These are phyloP conservation scores for Dromococcyx pavoninus DNA, from an alignment of 2,797 vertebrate species.

Conservation along the genomic window DNA sequence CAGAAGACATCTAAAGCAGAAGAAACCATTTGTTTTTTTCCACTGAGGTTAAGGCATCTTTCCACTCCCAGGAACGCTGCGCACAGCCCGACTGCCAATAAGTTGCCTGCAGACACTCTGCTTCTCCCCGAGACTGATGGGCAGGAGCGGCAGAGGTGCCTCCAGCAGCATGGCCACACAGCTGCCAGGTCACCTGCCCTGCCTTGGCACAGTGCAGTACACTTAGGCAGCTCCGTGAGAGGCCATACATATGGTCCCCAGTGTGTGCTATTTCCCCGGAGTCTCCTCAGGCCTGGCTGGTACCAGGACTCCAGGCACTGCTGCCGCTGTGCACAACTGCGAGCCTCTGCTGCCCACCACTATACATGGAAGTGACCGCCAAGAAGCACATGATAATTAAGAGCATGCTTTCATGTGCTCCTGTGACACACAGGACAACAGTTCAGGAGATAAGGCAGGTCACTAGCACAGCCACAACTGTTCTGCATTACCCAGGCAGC, in stretches of 20 bases:
- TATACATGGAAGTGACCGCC: fast-evolving
- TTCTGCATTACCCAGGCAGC: not conserved
- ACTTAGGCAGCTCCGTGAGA: not conserved
- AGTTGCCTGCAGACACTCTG: not conserved
- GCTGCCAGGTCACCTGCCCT: not conserved
- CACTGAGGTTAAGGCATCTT: fast-evolving
- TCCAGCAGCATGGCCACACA: not conserved
- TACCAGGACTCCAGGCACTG: fast-evolving
- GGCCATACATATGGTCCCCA: fast-evolving
- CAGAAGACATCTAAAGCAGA: not conserved
- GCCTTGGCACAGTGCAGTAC: not conserved
- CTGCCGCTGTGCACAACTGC: not conserved
- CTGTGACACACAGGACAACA: fast-evolving
- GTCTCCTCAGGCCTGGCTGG: not conserved
- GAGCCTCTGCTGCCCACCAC: not conserved
- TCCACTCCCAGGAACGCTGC: fast-evolving
- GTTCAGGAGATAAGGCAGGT: not conserved
- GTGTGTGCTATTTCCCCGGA: fast-evolving
- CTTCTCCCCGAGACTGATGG: fast-evolving
- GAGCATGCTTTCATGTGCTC: not conserved
- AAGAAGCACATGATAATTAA: not conserved
- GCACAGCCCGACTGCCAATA: not conserved
- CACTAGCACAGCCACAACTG: not conserved
- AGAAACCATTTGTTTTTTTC: not conserved
- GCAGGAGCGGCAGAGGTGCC: not conserved